These are phyloP conservation scores for Phalangium opilio DNA, from an alignment of 2,888 invertebrate species.

Conservation along the genomic window DNA sequence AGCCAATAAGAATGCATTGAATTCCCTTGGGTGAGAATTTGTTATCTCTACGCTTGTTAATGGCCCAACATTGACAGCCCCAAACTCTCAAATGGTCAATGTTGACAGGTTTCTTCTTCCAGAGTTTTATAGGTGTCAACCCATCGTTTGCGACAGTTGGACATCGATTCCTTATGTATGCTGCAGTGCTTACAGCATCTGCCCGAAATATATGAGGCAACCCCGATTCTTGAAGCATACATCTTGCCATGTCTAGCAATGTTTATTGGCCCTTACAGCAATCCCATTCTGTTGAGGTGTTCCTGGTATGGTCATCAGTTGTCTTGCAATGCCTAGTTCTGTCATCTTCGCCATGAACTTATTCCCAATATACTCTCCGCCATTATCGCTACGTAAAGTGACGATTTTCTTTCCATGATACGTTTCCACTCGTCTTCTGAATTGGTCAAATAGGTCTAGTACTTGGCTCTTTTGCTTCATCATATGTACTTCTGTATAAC, in stretches of 20 bases:
- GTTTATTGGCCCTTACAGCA: not conserved
- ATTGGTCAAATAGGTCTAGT: constrained; percentile 3
- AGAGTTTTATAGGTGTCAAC: constrained; percentile 2
- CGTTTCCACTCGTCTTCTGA: not conserved
- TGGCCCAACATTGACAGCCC: constrained; percentile 4
- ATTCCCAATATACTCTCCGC: not conserved
- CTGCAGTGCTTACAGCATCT: not conserved
- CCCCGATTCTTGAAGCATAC: not conserved
- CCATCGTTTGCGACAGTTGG: not conserved
- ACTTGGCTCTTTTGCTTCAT: constrained; percentile 5
- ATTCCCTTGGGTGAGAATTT: constrained; percentile 1
- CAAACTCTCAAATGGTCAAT: constrained; percentile 1
- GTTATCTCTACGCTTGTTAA: not conserved
- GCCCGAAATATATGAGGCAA: not conserved
- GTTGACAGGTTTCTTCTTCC: not conserved
- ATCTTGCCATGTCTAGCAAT: not conserved
- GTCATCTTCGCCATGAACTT: not conserved
- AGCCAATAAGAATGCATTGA: constrained; percentile 4
- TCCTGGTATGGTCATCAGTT: constrained; percentile 1
- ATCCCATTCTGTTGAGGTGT: constrained; percentile 4
- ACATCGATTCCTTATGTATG: constrained; percentile 3
- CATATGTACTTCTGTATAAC: constrained; percentile 1
- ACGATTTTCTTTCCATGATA: not conserved
- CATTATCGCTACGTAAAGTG: not conserved
- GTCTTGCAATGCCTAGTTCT: not conserved